Conservation (phyloP, 2,888 invertebrate species). For the Ectemnius lituratus region DNA sequence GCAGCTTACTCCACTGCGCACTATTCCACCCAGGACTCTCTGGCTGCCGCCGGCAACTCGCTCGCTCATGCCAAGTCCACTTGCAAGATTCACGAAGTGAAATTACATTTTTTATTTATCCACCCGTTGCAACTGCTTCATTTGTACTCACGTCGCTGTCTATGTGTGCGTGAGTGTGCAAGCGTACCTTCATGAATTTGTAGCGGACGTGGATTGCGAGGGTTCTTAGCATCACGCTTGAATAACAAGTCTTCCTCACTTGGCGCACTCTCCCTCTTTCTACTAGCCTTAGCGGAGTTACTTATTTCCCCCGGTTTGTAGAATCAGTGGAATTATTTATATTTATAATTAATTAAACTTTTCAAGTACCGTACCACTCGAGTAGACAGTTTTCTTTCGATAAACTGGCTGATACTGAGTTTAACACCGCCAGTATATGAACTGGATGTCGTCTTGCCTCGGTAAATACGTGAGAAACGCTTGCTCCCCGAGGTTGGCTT, state of each 20-base stretch:
- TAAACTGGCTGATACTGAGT: too few species aligned
- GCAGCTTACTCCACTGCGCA: slow-evolving; percentile 16
- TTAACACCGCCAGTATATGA: slow-evolving; percentile 8
- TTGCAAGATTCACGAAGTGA: slow-evolving; percentile 16
- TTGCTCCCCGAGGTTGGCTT: slow-evolving; percentile 12
- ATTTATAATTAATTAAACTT: too few species aligned
- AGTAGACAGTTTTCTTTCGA: too few species aligned
- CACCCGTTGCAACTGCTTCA: neutral
- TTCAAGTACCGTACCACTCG: too few species aligned
- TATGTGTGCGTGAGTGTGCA: neutral
- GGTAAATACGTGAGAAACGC: slow-evolving; percentile 51
- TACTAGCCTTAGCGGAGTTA: neutral
- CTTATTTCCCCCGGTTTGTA: neutral
- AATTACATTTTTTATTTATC: slow-evolving; percentile 30
- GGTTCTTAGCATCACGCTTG: too few species aligned
- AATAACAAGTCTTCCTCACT: slow-evolving; percentile 1
- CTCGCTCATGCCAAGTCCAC: too few species aligned
- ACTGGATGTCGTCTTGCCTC: slow-evolving; percentile 22
- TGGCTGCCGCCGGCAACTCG: neutral
- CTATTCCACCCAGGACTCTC: neutral
- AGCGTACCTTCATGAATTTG: neutral
- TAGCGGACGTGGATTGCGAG: slow-evolving; percentile 1
- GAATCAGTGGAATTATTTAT: neutral
- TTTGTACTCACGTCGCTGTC: neutral
- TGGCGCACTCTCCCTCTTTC: neutral